Base-by-base conservation (phyloP, 2,888 invertebrate species). In the Crematogaster levior region DNA sequence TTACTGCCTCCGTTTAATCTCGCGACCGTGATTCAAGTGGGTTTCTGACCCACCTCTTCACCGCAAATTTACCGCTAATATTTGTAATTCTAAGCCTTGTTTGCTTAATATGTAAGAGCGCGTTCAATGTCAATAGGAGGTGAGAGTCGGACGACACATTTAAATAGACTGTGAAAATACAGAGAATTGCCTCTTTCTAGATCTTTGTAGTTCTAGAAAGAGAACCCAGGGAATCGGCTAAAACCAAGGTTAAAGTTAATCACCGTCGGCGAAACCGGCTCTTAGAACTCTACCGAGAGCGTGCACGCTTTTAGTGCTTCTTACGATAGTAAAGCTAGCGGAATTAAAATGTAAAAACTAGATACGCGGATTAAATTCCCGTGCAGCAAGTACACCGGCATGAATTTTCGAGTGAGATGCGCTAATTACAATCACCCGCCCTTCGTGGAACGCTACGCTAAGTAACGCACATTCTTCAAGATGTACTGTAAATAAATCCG, bases 171-270 rank as follows among this genome's bases (percentile, higher is more conserved):
- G 56, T 18, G 56, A 43, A 46, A 66, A 56, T 34, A 56, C 65
- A 2, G 24, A 43, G 24, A 6, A 12, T 15, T 46, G 40, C 10
- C 27, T 75, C 18, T 66, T 68, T 37, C 51, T 21, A 56, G 30
- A n/a, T n/a, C n/a, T n/a, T 10, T 27, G 30, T 21, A 18, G 15
- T n/a, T 37, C 37, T 12, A 43, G 53, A 77, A 66, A 56, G 43
- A 66, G 68, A 68, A 77, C 12, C 12, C 30, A 12, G 24, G 51
- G 30, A 56, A 66, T 77, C 61, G 43, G 30, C 66, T 43, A 30
- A 58, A 46, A 79, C 40, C 66, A 56, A 68, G 68, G 68, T 58
- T 56, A 10, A 65, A 66, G 43, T 66, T 75, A 75, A 75, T 34
- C 53, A 40, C 34, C 51, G 12, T 9, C 40, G 34, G n/a, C 46